Percentiles rank a stretch among this genome's conserved stretches.
Conservation (phyloP, 2,113 vertebrate species). For the Oreocharis arfaki region DNA sequence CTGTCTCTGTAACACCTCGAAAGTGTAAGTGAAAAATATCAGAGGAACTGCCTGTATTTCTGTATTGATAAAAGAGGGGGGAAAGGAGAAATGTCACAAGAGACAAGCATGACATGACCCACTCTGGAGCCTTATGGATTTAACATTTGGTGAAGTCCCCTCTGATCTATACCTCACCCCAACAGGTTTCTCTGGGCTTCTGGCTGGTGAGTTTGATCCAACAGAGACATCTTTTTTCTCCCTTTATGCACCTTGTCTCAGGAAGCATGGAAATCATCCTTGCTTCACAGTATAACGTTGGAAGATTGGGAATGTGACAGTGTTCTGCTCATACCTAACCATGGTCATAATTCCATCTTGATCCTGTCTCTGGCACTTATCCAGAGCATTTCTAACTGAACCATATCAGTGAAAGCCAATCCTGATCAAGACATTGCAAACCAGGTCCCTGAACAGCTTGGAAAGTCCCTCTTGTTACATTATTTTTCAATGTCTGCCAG, state of each 20-base stretch:
- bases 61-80: not conserved
- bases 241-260: not conserved
- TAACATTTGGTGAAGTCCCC: not conserved
- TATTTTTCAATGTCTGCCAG: not conserved
- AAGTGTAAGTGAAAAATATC: not conserved
- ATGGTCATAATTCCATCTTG: not conserved
- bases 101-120: not conserved
- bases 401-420: not conserved
- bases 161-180: not conserved
- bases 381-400: not conserved
- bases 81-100: not conserved
- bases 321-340: not conserved
- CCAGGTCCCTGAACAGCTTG: not conserved
- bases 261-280: not conserved
- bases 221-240: not conserved
- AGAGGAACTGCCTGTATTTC: not conserved
- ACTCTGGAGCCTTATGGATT: not conserved
- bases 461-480: not conserved
- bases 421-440: not conserved
- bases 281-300: rapidly evolving
- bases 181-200: not conserved
- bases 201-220: not conserved
- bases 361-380: not conserved
- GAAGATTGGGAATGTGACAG: not conserved
- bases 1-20: not conserved